Base-by-base conservation (phyloP, 2,888 invertebrate genomes). In the Athetis lepigone region DNA sequence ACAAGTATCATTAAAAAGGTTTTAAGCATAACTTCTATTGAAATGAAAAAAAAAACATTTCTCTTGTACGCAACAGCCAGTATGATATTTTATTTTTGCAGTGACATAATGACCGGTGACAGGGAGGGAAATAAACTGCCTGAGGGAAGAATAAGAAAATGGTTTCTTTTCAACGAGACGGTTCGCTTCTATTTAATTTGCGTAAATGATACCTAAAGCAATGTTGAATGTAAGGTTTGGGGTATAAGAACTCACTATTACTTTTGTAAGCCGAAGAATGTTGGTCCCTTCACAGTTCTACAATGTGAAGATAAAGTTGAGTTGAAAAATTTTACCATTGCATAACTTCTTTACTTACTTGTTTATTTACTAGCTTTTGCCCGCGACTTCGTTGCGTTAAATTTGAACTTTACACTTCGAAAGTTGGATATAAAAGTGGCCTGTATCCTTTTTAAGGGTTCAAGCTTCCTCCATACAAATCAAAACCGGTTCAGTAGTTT, bases 101-200 rank as follows among this genome's bases (percentile, higher is more conserved):
- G 80, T 86, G 88, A 87, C 87, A 88, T 89, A 89, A 90, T 89
- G 89, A 89, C 88, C 88, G 87, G 85, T 89, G 90, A 88, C 88
- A 89, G 86, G 84, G 80, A 80, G 79, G 84, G 81, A 88, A 87
- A 88, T 85, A 89, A 88, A 85, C 89, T 85, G 89, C 88, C 87
- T 84, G 80, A 78, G 85, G 86, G 83, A 83, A 84, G 82, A 87
- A 87, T 86, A 87, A 88, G 86, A 89, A 87, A 88, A 86, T 83
- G 87, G 83, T 83, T 86, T 81, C 83, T 82, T 87, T 88, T 87
- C 81, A 84, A 71, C 78, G 82, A 82, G 76, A 84, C 75, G 82
- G 82, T 84, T 86, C 84, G 85, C 82, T 86, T 85, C 81, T 84
- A 85, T 88, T 87, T 88, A 86, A 89, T 87, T 88, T 86, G 84